Base-by-base conservation (phyloP, 2,888 invertebrate genomes). In the Metalampra italica region DNA sequence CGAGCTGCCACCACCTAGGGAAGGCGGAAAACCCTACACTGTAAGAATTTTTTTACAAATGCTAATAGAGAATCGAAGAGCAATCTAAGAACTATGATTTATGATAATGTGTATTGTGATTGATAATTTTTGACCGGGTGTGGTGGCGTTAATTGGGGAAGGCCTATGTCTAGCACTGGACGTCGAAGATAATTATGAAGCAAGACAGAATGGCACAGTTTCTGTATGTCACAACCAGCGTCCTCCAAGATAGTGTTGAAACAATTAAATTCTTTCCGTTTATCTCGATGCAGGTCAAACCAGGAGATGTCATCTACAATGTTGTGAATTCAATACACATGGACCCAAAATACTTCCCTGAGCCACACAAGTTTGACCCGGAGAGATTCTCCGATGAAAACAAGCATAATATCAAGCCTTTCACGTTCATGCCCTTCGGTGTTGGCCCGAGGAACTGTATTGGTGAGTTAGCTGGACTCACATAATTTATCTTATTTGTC, bases 381-480 rank as follows among this genome's bases (percentile, higher is more conserved):
- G 86, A 90, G 29, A 64, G 86, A 43, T 90, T 89, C 58, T 77
- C 73, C 0, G 77, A 81, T 0, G 84, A 86, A 46, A 82, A 80
- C 51, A 84, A 79, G 54, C 68, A 72, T 0, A 81, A 80, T 0
- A 81, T 91, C 39, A 64, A 79, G 46, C 84, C 88, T 0, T 88
- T 83, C 54, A 79, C 88, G 0, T 91, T 80, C 54, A 60, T 89
- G 66, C 91, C 91, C 0, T 91, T 91, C 56, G 91, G 91, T 1
- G 55, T 71, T 15, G 91, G 91, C 0, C 91, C 91, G 0, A 80
- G 91, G 47, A 83, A 71, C 56, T 92, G 91, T 58, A 84, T 91
- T 45, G 91, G 90, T 82, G 60, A 65, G 66, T 50, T 60, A 3
- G 22, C 22, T 22, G 5, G 2, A 5, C 22, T 22, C 22, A 22